A percentile compares a stretch with the other conserved stretches of the same genome.
Conservation (phyloP, 92 coral and sea anemone genomes). For the Porites evermanni region DNA sequence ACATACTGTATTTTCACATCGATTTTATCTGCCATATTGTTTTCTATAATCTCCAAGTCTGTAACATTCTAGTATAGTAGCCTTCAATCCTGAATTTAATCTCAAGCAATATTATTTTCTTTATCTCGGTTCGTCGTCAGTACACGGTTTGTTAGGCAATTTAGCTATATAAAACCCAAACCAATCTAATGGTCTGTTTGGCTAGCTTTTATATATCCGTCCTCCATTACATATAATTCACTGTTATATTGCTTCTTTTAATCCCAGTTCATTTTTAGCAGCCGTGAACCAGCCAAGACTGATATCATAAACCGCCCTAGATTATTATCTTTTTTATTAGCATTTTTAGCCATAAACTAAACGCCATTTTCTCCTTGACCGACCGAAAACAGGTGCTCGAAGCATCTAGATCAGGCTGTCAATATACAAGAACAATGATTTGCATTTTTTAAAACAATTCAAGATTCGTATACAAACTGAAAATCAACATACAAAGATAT, state of each 20-base stretch:
- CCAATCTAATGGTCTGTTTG: constrained; percentile 1
- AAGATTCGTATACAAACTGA: constrained; percentile 1
- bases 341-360: neutral
- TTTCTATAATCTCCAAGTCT: neutral
- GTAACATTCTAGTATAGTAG: neutral
- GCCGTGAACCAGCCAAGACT: too few relatives aligned
- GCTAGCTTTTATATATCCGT: neutral
- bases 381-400: neutral
- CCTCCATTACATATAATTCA: neutral
- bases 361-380: constrained; percentile 1
- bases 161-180: neutral
- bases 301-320: too few relatives aligned
- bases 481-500: neutral
- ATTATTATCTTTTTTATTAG: too few relatives aligned
- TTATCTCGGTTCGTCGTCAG: neutral
- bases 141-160: neutral
- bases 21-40: constrained; percentile 19
- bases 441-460: constrained; percentile 11
- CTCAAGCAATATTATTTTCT: neutral
- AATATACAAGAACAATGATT: neutral
- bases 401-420: neutral
- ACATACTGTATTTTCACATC: neutral
- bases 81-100: too few relatives aligned
- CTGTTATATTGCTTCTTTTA: neutral
- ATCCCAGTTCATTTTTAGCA: too few relatives aligned